A percentile compares a stretch with the other conserved stretches of the same genome.
Conservation (phyloP, 2,888 invertebrate genomes). For the Apodemia zela region DNA sequence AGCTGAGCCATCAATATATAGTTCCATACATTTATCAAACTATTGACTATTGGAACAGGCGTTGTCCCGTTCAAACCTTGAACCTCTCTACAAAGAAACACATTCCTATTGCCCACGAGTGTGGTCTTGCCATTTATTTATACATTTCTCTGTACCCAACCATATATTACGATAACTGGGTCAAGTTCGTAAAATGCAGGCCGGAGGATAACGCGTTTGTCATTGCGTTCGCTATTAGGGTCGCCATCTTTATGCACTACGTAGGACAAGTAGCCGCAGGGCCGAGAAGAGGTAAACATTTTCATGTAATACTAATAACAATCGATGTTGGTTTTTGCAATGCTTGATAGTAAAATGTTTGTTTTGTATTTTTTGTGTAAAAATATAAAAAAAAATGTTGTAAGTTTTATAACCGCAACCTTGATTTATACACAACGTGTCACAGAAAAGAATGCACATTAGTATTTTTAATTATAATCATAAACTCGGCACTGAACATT, state of each 20-base stretch:
- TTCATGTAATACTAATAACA: no score
- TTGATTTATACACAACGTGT: no score
- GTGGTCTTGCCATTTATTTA: slow-evolving; percentile 31
- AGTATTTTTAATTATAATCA: no score
- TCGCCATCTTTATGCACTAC: background rate
- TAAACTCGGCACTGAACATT: no score
- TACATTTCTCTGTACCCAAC: slow-evolving; percentile 48
- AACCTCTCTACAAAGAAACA: slow-evolving; percentile 7
- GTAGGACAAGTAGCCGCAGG: background rate
- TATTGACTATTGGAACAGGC: background rate
- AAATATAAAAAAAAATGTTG: no score
- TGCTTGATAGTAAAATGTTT: no score
- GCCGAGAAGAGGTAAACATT: no score
- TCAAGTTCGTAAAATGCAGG: slow-evolving; percentile 73
- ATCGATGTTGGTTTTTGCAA: no score
- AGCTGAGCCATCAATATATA: background rate
- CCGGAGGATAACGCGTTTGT: slow-evolving; percentile 72
- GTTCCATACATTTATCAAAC: background rate
- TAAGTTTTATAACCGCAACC: no score
- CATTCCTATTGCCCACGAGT: slow-evolving; percentile 4
- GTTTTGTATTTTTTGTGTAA: no score
- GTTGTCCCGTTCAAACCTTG: slow-evolving; percentile 12
- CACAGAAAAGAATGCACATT: no score
- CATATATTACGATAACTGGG: slow-evolving; percentile 48
- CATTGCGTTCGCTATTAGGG: slow-evolving; percentile 37